Evolutionary conservation across 1,140 invertebrate species (phyloP).

Genomic region (Drosophila melanica): DNA sequence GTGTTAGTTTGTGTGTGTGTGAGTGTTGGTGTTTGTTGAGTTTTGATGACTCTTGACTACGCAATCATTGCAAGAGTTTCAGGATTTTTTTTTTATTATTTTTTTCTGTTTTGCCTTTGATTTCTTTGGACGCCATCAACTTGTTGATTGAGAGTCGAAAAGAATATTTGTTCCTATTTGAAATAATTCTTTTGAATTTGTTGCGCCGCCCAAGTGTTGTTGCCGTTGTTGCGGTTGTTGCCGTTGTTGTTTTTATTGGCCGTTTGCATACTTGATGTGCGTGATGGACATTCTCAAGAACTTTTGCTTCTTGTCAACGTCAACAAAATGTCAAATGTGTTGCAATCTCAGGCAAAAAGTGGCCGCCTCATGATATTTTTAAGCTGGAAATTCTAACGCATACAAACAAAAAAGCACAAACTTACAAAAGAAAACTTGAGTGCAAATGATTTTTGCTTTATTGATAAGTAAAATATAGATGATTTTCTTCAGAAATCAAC

Average conservation of each 20-base stretch:
- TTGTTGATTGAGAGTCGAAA: constrained; percentile 58
- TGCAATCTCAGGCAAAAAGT: constrained; percentile 51
- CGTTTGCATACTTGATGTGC: constrained; percentile 46
- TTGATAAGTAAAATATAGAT: constrained; percentile 18
- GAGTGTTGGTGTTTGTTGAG: constrained; percentile 28
- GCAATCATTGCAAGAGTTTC: constrained; percentile 52
- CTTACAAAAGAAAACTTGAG: constrained; percentile 25
- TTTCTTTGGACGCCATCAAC: constrained; percentile 38
- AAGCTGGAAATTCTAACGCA: constrained; percentile 50
- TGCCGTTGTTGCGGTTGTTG: constrained; percentile 1
- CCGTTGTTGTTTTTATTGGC: constrained; percentile 37
- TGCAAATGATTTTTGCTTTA: constrained; percentile 43
- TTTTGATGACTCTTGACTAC: constrained; percentile 53
- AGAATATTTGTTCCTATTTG: constrained; percentile 33
- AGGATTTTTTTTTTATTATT: constrained; percentile 29
- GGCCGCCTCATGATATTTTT: constrained; percentile 40
- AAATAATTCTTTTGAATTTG: constrained; percentile 51
- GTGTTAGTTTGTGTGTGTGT: neutral
- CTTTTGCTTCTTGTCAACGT: constrained; percentile 58
- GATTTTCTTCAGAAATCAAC: neutral
- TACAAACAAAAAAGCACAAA: neutral
- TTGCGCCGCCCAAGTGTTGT: constrained; percentile 28
- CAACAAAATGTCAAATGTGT: constrained; percentile 66
- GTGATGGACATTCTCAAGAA: constrained; percentile 76
- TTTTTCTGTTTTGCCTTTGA: constrained; percentile 35